Conservation (phyloP, 2,797 vertebrate species). For the Crenuchus spilurus region DNA sequence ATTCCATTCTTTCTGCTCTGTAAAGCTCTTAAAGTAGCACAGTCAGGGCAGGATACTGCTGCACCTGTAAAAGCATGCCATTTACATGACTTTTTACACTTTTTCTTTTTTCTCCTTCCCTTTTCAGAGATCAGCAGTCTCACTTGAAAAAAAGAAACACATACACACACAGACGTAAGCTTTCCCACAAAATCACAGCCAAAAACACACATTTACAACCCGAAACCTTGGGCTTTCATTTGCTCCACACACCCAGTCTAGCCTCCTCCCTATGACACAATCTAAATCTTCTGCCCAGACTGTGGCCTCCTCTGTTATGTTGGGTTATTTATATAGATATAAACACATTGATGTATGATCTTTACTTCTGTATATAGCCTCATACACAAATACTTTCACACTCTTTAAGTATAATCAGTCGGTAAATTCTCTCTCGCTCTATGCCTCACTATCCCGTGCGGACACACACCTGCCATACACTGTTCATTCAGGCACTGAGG, state of each 20-base stretch:
- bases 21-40: constrained; percentile 59
- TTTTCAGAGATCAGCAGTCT: neutral
- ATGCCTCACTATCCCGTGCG: neutral
- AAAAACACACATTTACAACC: constrained; percentile 9
- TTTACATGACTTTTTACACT: neutral
- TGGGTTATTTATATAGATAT: neutral
- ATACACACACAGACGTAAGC: constrained; percentile 20
- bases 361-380: neutral
- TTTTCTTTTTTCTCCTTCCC: neutral
- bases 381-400: constrained; percentile 17
- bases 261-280: neutral
- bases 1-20: neutral
- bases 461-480: constrained; percentile 31
- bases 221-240: constrained; percentile 11
- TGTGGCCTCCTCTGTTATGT: neutral
- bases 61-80: constrained; percentile 69
- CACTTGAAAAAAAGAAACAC: constrained; percentile 26
- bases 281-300: neutral
- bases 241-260: constrained; percentile 5
- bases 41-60: constrained; percentile 52
- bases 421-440: neutral
- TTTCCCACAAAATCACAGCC: constrained; percentile 17
- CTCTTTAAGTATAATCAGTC: constrained; percentile 14
- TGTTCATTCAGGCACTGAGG: constrained; percentile 16
- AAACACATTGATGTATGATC: constrained; percentile 12